phyloP scores from a whole-genome alignment of 1,140 invertebrate species.

The Trachymyrmex septentrionalis region DNA sequence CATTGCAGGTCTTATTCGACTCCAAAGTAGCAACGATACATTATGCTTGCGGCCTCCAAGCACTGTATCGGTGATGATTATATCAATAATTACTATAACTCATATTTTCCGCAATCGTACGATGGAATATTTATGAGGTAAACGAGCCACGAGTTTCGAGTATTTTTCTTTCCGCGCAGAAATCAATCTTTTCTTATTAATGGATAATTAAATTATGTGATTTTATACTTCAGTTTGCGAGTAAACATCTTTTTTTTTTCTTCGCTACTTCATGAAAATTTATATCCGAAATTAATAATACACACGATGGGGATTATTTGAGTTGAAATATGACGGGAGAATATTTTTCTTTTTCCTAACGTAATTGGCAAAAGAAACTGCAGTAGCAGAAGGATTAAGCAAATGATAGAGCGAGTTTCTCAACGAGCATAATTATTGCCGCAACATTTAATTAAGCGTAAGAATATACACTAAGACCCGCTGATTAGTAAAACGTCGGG shows the following conservation, averaged over 20 bases:
- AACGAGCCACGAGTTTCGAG: neutral
- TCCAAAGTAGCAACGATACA: neutral
- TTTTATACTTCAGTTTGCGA: neutral
- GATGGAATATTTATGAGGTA: slow-evolving; percentile 39
- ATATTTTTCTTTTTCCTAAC: slow-evolving; percentile 23
- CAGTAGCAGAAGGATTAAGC: neutral
- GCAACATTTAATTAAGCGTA: slow-evolving; percentile 29
- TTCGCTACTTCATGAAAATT: neutral
- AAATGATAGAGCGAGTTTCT: neutral
- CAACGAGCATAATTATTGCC: neutral
- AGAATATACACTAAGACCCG: neutral
- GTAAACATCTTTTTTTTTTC: neutral
- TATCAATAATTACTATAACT: slow-evolving; percentile 20
- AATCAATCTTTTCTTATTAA: neutral
- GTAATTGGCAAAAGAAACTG: neutral
- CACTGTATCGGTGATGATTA: neutral
- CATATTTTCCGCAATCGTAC: neutral
- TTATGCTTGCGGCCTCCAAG: neutral
- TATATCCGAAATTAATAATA: neutral
- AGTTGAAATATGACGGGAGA: slow-evolving; percentile 25
- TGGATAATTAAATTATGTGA: slow-evolving; percentile 29
- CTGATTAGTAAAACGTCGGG: neutral
- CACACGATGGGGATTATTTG: slow-evolving; percentile 19
- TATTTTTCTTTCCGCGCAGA: neutral
- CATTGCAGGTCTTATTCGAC: slow-evolving; percentile 38